phyloP scores from a whole-genome alignment of 2,113 vertebrate genomes.

The Geococcyx californianus region DNA sequence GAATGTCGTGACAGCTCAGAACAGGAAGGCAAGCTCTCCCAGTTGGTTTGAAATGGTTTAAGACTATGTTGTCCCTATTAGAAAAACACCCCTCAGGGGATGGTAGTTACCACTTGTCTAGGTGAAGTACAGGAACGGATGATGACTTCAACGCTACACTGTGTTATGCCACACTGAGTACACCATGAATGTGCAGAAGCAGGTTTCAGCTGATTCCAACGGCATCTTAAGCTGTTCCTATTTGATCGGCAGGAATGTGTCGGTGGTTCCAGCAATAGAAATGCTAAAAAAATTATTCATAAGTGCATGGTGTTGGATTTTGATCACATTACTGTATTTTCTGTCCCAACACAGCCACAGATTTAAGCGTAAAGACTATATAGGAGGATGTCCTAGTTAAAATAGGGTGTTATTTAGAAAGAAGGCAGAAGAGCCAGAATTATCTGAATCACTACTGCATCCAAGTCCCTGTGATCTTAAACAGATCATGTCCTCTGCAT shows the following conservation, averaged over 20 bases:
- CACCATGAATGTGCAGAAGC: neutral
- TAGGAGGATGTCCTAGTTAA: neutral
- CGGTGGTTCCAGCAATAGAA: rapidly evolving
- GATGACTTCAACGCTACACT: neutral
- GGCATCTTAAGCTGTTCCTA: neutral
- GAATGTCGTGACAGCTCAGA: neutral
- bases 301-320: neutral
- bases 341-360: neutral
- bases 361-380: neutral
- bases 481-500: neutral
- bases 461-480: neutral
- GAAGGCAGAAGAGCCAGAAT: neutral
- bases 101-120: rapidly evolving
- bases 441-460: neutral
- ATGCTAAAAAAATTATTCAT: neutral
- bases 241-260: neutral
- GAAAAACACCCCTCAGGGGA: neutral
- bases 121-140: neutral
- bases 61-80: neutral
- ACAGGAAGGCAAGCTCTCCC: neutral
- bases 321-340: neutral
- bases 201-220: neutral
- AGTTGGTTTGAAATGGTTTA: neutral
- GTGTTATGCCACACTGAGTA: neutral
- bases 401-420: neutral